Percentiles rank a stretch among this genome's conserved stretches.
Conservation (phyloP, 2,888 invertebrate genomes). For the Dolichopus griseipennis region DNA sequence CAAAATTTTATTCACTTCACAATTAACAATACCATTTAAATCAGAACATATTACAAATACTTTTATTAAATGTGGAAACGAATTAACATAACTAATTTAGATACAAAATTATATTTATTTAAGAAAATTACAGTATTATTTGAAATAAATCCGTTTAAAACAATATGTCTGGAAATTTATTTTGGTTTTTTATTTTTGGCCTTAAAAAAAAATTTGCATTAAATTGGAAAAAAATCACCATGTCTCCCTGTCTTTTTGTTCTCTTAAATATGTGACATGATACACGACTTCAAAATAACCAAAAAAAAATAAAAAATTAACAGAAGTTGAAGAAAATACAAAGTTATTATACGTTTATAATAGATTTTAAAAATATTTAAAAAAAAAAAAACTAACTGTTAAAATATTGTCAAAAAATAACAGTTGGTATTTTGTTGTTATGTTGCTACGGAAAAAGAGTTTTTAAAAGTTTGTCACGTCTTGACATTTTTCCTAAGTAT, state of each 20-base stretch:
- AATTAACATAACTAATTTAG: too few relatives aligned
- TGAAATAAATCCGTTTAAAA: too few relatives aligned
- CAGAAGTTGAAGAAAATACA: neutral
- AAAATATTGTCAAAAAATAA: neutral
- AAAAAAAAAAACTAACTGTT: neutral
- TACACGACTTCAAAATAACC: slow-evolving; percentile 1
- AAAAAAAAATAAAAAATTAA: neutral
- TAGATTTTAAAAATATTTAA: too few relatives aligned
- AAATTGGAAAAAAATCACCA: neutral
- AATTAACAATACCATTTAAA: too few relatives aligned
- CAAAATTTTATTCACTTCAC: too few relatives aligned
- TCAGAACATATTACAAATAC: too few relatives aligned
- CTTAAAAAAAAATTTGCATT: too few relatives aligned
- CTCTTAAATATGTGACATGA: neutral
- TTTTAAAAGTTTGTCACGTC: neutral
- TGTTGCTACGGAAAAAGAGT: neutral
- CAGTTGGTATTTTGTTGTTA: neutral
- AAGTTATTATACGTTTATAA: neutral
- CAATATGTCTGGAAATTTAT: too few relatives aligned
- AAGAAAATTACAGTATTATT: too few relatives aligned
- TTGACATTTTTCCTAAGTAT: neutral
- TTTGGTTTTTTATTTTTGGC: too few relatives aligned
- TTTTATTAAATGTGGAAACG: too few relatives aligned
- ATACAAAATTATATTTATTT: too few relatives aligned
- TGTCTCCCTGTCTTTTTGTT: neutral